Evolutionary conservation across 2,888 invertebrate species (phyloP).

Genomic region (Leucophenga maculata): DNA sequence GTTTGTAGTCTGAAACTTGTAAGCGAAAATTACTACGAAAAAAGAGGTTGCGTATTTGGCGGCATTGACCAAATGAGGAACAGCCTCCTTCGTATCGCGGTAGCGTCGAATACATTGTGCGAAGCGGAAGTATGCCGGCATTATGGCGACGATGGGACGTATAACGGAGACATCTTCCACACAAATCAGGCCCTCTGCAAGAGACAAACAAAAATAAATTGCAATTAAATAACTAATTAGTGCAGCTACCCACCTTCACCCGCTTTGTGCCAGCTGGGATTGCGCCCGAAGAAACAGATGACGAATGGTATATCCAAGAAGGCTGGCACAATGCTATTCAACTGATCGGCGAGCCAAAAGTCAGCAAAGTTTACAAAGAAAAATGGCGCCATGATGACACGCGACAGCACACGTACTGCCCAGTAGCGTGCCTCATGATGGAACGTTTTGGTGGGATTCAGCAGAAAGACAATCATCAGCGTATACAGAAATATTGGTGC

Average conservation of each 20-base stretch:
- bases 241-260: slow-evolving; percentile 58
- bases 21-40: slow-evolving; percentile 84
- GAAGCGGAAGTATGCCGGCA: slow-evolving; percentile 90
- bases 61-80: slow-evolving; percentile 89
- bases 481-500: slow-evolving; percentile 81
- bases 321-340: slow-evolving; percentile 84
- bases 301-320: slow-evolving; percentile 86
- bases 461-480: slow-evolving; percentile 79
- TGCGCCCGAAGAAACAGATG: slow-evolving; percentile 82
- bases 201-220: not conserved
- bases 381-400: slow-evolving; percentile 82
- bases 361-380: slow-evolving; percentile 87
- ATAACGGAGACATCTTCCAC: slow-evolving; percentile 73
- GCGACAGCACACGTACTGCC: slow-evolving; percentile 76
- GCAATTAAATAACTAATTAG: not conserved
- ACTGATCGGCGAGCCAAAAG: slow-evolving; percentile 89
- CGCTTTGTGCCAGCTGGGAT: slow-evolving; percentile 75
- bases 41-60: slow-evolving; percentile 93
- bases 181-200: slow-evolving; percentile 73
- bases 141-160: slow-evolving; percentile 80
- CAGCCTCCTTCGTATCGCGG: slow-evolving; percentile 83
- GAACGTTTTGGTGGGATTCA: slow-evolving; percentile 85
- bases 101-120: slow-evolving; percentile 88
- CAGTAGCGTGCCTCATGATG: slow-evolving; percentile 84
- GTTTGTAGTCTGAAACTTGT: slow-evolving; percentile 68